phyloP scores from a whole-genome alignment of 1,140 invertebrate genomes.

The Acromyrmex echinatior region DNA sequence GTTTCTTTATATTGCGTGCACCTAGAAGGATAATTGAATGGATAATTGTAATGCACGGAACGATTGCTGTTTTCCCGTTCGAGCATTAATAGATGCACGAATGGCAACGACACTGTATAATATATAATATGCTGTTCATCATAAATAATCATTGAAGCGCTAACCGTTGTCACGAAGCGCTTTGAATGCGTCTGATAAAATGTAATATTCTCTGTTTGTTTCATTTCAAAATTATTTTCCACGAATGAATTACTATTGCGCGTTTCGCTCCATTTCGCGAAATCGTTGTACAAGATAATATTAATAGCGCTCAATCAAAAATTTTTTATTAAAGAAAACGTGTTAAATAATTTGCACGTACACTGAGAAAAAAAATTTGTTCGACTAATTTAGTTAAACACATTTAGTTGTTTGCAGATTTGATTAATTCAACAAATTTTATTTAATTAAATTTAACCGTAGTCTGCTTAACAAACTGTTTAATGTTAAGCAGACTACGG shows the following conservation, averaged over 20 bases:
- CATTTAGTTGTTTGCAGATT: too few relatives aligned
- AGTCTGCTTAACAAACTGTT: too few relatives aligned
- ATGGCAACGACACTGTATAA: not conserved
- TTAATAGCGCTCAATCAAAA: not conserved
- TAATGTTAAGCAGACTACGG: too few relatives aligned
- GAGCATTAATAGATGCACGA: not conserved
- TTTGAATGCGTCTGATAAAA: not conserved
- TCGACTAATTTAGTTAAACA: too few relatives aligned
- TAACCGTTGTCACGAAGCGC: not conserved
- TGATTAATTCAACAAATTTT: too few relatives aligned
- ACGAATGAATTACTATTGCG: not conserved
- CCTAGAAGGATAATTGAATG: too few relatives aligned
- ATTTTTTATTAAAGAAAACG: not conserved
- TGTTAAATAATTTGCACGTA: not conserved
- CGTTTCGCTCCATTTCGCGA: not conserved
- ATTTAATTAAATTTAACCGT: too few relatives aligned
- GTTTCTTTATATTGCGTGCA: not conserved
- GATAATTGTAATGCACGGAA: not conserved
- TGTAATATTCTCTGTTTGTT: slow-evolving; percentile 16
- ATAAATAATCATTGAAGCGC: not conserved
- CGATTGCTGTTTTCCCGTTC: not conserved
- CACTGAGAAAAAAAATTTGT: too few relatives aligned
- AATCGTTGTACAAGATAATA: not conserved
- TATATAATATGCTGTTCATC: not conserved
- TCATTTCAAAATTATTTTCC: not conserved